phyloP scores from a whole-genome alignment of 53 echinoderm and acorn worm genomes.

The Temnopleurus reevesii region DNA sequence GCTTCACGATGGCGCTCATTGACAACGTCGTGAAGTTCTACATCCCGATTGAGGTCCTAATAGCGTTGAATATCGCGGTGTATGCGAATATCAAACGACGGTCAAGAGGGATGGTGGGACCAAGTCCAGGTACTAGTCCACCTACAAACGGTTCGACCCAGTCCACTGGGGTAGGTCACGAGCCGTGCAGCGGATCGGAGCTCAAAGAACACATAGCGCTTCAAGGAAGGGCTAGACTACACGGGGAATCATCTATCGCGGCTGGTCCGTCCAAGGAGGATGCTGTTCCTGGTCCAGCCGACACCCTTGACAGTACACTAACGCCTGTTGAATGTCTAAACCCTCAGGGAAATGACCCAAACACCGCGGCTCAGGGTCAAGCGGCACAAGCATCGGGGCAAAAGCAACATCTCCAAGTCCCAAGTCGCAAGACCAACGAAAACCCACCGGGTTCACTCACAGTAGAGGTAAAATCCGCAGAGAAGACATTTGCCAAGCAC shows the following conservation, averaged over 20 bases:
- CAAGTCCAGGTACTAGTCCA: not conserved
- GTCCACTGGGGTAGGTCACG: not conserved
- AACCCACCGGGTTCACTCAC: not conserved
- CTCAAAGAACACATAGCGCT: not conserved
- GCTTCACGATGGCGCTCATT: constrained; percentile 48
- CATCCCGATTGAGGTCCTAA: constrained; percentile 67
- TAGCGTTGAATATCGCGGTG: constrained; percentile 65
- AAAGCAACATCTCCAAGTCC: no score
- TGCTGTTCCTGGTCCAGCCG: not conserved
- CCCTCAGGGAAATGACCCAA: no score
- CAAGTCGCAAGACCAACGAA: no score
- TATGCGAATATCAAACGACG: constrained; percentile 77
- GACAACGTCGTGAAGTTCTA: constrained; percentile 60
- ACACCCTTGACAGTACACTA: not conserved
- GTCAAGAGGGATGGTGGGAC: constrained; percentile 63
- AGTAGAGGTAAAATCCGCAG: not conserved
- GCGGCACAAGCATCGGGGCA: not conserved
- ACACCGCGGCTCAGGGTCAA: not conserved
- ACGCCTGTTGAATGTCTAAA: no score
- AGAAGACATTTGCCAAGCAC: constrained; percentile 29
- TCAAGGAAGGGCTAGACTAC: not conserved
- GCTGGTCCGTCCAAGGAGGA: not conserved
- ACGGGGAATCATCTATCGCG: not conserved
- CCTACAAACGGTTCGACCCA: not conserved
- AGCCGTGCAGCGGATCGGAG: not conserved